Evolutionary conservation across 2,888 invertebrate species (phyloP).

Genomic region (Lycia hirtaria): DNA sequence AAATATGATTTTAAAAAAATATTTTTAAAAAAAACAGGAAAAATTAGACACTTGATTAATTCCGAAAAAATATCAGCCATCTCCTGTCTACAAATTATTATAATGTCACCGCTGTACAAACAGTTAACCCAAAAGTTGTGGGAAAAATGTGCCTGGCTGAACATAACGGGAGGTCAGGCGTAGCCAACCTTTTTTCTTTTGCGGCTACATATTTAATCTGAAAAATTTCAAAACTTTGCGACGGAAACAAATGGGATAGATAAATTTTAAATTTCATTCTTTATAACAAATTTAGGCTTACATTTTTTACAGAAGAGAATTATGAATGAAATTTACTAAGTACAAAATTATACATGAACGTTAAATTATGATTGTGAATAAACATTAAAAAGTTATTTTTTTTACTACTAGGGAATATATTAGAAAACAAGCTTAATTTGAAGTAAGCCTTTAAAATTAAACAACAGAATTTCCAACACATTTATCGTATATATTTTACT

Average conservation of each 20-base stretch:
- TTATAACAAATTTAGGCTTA: background rate
- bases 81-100: conserved; percentile 42
- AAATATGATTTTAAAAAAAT: too few relatives aligned
- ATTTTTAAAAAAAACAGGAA: conserved; percentile 9
- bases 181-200: conserved; percentile 28
- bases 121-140: conserved; percentile 59
- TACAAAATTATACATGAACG: too few relatives aligned
- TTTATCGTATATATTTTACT: too few relatives aligned
- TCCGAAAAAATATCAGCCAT: conserved; percentile 31
- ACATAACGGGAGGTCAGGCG: conserved; percentile 41
- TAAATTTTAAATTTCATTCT: conserved; percentile 6
- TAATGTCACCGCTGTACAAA: conserved; percentile 47
- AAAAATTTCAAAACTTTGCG: conserved; percentile 22
- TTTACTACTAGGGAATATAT: too few relatives aligned
- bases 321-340: too few relatives aligned
- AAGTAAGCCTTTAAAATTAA: too few relatives aligned
- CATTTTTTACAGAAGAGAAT: background rate
- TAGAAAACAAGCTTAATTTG: too few relatives aligned
- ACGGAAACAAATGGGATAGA: conserved; percentile 10
- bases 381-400: too few relatives aligned
- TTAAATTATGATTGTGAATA: too few relatives aligned
- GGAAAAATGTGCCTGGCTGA: conserved; percentile 53
- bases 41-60: conserved; percentile 38
- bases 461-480: too few relatives aligned
- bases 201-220: conserved; percentile 28